These are phyloP conservation scores for Lineus longissimus DNA, from an alignment of 1,140 invertebrate species.

Conservation along the genomic window DNA sequence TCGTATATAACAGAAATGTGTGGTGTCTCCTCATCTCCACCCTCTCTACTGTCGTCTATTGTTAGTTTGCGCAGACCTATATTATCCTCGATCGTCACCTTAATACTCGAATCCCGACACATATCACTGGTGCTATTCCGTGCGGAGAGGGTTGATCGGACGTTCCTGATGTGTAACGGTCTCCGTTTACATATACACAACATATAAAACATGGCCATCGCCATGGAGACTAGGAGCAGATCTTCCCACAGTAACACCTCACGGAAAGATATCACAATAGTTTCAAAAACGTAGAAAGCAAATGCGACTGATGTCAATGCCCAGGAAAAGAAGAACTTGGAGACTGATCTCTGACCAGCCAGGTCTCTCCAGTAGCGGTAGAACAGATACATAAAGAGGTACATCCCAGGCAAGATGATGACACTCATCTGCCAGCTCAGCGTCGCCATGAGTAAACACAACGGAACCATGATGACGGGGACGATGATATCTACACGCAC, in stretches of 20 bases:
- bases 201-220: slow-evolving; percentile 34
- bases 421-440: slow-evolving; percentile 28
- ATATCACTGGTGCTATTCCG: neutral
- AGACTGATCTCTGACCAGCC: slow-evolving; percentile 6
- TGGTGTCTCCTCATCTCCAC: neutral
- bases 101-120: neutral
- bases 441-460: slow-evolving; percentile 31
- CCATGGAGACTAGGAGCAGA: slow-evolving; percentile 30
- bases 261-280: slow-evolving; percentile 35
- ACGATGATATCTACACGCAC: slow-evolving; percentile 34
- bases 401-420: slow-evolving; percentile 29
- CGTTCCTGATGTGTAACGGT: neutral
- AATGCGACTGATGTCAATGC: slow-evolving; percentile 35
- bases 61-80: neutral
- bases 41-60: slow-evolving; percentile 3
- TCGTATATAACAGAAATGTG: neutral
- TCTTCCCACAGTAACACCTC: slow-evolving; percentile 44
- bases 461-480: slow-evolving; percentile 34
- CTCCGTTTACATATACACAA: slow-evolving; percentile 27
- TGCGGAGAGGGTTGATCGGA: neutral
- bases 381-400: slow-evolving; percentile 33
- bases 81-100: neutral
- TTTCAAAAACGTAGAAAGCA: slow-evolving; percentile 32
- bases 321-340: slow-evolving; percentile 43
- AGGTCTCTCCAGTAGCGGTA: slow-evolving; percentile 22